Evolutionary conservation across 2,113 vertebrate genomes (phyloP).

Genomic region (Malurus elegans): DNA sequence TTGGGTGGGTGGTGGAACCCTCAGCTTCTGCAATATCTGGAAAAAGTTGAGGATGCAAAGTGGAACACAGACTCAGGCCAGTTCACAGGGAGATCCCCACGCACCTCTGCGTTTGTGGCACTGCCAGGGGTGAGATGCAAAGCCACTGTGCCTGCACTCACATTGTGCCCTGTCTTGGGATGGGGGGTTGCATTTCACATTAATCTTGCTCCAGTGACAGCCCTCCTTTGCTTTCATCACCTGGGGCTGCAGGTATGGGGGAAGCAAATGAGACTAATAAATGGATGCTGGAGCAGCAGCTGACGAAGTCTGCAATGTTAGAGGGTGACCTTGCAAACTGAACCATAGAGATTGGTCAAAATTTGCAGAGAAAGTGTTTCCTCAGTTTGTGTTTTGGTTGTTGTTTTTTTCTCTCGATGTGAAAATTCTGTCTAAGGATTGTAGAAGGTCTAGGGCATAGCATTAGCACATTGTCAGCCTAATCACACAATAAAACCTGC

Average conservation of each 20-base stretch:
- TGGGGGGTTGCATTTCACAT: background rate
- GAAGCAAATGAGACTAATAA: background rate
- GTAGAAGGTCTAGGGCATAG: conserved; percentile 11
- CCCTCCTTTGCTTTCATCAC: background rate
- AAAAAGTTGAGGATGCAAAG: background rate
- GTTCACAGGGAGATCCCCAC: background rate
- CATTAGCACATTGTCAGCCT: background rate
- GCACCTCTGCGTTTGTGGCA: background rate
- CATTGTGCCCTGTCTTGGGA: background rate
- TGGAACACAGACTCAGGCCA: background rate
- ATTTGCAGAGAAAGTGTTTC: background rate
- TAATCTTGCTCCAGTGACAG: background rate
- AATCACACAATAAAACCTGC: conserved; percentile 33
- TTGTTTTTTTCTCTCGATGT: background rate
- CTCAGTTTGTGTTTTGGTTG: background rate
- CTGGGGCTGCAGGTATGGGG: background rate
- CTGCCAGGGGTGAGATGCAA: background rate
- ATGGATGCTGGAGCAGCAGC: background rate
- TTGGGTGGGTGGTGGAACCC: background rate
- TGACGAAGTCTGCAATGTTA: background rate
- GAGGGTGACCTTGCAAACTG: background rate
- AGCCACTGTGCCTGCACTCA: background rate
- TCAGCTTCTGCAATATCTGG: background rate
- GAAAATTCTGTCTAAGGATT: background rate
- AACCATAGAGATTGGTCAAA: background rate